Conservation (phyloP, 2,113 vertebrate species). For the Brienomyrus brachyistius region DNA sequence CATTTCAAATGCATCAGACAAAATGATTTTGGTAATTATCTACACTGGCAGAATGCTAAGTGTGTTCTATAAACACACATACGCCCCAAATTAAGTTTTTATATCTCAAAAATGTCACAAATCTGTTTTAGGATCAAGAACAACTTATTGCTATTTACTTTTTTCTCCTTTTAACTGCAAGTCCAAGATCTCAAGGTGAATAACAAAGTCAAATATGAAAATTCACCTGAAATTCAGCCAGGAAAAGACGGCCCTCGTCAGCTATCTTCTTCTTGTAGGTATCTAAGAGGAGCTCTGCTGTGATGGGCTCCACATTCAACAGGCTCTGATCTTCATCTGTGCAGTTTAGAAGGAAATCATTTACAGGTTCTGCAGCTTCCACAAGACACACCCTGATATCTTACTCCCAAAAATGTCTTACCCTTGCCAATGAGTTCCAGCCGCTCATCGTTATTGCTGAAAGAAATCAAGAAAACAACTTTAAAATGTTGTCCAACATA, state of each 20-base stretch:
- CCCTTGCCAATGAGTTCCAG: slow-evolving; percentile 64
- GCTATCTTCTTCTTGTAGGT: slow-evolving; percentile 83
- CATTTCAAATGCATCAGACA: not conserved
- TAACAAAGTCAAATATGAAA: not conserved
- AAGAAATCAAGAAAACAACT: slow-evolving; percentile 18
- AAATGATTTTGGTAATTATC: not conserved
- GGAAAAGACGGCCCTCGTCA: slow-evolving; percentile 85
- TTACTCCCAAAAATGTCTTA: slow-evolving; percentile 46
- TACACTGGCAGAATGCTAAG: not conserved
- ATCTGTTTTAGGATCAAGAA: not conserved
- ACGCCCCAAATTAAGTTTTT: no score
- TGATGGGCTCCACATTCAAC: slow-evolving; percentile 79
- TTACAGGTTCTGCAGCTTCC: not conserved
- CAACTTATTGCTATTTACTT: not conserved
- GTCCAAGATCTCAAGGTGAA: not conserved
- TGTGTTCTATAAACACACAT: not conserved
- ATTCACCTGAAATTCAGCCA: slow-evolving; percentile 92
- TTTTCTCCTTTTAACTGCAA: not conserved
- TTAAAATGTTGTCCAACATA: not conserved
- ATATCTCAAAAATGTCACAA: no score
- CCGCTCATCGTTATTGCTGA: slow-evolving; percentile 61
- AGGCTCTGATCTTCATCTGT: slow-evolving; percentile 74
- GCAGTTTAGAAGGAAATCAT: slow-evolving; percentile 9
- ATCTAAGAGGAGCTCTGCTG: slow-evolving; percentile 71
- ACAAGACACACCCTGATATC: not conserved